Conservation (phyloP, 2,113 vertebrate genomes). For the Hyaena hyaena region DNA sequence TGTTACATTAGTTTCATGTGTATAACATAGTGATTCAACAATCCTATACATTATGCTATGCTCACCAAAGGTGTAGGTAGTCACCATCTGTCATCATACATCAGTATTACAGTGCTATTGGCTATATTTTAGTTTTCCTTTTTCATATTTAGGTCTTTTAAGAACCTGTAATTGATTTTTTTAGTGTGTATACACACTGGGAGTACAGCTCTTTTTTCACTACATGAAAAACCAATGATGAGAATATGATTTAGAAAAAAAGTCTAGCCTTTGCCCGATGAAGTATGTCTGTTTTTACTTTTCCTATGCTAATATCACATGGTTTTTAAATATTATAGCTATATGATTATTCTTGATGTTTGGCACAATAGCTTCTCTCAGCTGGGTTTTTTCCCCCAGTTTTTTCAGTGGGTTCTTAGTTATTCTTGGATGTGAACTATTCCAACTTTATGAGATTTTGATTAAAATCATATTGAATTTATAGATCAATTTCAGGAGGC, state of each 20-base stretch:
- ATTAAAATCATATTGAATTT: neutral
- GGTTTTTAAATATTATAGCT: neutral
- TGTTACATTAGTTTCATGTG: neutral
- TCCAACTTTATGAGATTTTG: neutral
- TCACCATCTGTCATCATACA: neutral
- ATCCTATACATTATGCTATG: neutral
- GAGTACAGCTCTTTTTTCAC: neutral
- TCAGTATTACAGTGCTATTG: neutral
- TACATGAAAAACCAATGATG: neutral
- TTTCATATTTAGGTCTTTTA: neutral
- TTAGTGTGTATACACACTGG: too few relatives aligned
- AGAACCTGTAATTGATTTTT: neutral
- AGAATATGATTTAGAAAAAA: conserved; percentile 19
- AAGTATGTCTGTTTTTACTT: conserved; percentile 6
- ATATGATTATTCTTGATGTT: conserved; percentile 4
- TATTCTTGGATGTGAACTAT: neutral
- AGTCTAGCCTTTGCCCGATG: neutral
- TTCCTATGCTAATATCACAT: neutral
- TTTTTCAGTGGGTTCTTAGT: neutral
- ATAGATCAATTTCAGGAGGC: neutral
- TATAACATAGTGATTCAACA: neutral
- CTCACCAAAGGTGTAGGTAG: neutral
- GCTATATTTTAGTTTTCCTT: neutral
- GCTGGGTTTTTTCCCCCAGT: neutral
- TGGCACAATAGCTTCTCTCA: neutral